Conservation (phyloP, 92 coral and sea anemone genomes). For the Chrysogorgia sp. region DNA sequence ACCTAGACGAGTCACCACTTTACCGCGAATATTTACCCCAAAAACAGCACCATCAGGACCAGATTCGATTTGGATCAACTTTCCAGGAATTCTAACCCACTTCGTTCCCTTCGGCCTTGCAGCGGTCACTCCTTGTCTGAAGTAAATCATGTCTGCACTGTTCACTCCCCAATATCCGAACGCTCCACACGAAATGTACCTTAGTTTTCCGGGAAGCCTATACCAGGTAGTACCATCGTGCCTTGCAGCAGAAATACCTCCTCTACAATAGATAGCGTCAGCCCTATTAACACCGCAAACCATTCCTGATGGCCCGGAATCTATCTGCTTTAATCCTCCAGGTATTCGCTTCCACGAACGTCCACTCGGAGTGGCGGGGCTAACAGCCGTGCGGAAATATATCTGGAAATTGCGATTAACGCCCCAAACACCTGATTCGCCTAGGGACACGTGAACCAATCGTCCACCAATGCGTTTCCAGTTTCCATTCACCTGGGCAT, state of each 20-base stretch:
- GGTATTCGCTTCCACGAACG: not conserved
- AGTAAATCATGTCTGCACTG: not conserved
- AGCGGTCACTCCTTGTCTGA: too few relatives aligned
- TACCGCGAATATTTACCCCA: too few relatives aligned
- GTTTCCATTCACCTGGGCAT: not conserved
- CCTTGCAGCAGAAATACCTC: not conserved
- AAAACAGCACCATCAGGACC: too few relatives aligned
- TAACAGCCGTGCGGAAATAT: not conserved
- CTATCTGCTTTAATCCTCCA: slow-evolving; percentile 42
- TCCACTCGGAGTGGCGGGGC: not conserved
- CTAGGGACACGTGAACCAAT: not conserved
- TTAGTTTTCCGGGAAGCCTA: slow-evolving; percentile 1
- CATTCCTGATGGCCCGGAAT: slow-evolving; percentile 51
- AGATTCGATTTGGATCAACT: too few relatives aligned
- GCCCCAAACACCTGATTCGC: slow-evolving; percentile 14
- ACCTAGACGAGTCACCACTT: not conserved
- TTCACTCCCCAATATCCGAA: slow-evolving; percentile 29
- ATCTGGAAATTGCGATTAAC: not conserved
- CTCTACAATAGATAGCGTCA: too few relatives aligned
- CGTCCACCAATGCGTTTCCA: slow-evolving; percentile 21
- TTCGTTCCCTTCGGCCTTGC: too few relatives aligned
- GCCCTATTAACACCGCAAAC: too few relatives aligned
- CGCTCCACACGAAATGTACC: slow-evolving; percentile 24
- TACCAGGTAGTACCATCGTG: not conserved
- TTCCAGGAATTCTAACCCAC: too few relatives aligned